These are phyloP conservation scores for Drosophila guanche DNA, from an alignment of 1,140 invertebrate species.

Conservation along the genomic window DNA sequence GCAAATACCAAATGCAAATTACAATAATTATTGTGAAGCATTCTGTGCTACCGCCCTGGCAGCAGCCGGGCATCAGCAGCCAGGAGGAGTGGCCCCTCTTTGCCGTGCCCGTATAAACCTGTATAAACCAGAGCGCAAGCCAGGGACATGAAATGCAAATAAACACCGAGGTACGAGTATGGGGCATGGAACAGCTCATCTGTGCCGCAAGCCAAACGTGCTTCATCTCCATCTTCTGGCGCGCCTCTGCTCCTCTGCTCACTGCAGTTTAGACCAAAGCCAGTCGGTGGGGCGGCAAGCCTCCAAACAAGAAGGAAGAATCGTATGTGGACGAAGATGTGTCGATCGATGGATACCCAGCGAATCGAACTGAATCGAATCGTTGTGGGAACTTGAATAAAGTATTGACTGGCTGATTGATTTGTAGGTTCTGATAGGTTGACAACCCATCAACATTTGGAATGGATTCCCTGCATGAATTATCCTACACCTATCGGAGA, in stretches of 20 bases:
- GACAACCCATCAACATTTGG: no score
- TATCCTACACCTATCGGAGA: no score
- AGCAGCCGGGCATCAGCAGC: conserved; percentile 17
- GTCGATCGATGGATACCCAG: conserved; percentile 33
- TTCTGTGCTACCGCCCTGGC: conserved; percentile 45
- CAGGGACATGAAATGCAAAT: conserved; percentile 63
- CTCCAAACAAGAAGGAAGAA: conserved; percentile 33
- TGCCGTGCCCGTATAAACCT: conserved; percentile 56
- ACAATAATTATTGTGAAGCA: conserved; percentile 65
- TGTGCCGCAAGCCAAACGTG: conserved; percentile 54
- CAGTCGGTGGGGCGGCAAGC: conserved; percentile 36
- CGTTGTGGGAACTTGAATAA: not conserved
- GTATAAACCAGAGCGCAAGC: conserved; percentile 52
- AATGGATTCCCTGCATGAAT: no score
- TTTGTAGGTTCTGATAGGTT: not conserved
- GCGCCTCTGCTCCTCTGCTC: not conserved
- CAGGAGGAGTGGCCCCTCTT: not conserved
- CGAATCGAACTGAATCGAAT: not conserved
- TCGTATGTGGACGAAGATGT: not conserved
- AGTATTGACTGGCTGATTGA: not conserved
- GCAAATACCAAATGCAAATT: conserved; percentile 61
- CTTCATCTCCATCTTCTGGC: not conserved
- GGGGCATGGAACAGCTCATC: conserved; percentile 36
- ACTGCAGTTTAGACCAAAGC: conserved; percentile 77
- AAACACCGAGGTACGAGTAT: conserved; percentile 36